Evolutionary conservation across 2,888 invertebrate species (phyloP), one percentile per base, ranked within the genome.

Genomic region (Sussaba pulchella): DNA sequence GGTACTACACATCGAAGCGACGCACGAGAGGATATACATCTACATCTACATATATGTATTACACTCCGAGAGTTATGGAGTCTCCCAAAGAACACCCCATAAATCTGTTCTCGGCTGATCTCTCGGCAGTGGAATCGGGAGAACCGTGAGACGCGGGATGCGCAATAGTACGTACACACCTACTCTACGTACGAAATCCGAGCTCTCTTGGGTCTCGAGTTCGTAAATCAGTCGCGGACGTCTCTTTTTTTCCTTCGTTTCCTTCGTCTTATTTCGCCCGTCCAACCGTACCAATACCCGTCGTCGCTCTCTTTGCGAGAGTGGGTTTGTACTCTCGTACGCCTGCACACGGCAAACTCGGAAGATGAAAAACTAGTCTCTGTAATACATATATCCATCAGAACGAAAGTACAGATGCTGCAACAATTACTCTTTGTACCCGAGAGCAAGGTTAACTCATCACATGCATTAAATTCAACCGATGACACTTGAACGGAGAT

Each of bases 181-280:
- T 41, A 41, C 47, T 73, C 73, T 63, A 43, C 74, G 75, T 71
- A 78, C 75, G 78, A 82, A 82, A 82, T 82, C 75, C 61, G 69
- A 59, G 72, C 61, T 24, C 45, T 21, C 36, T 52, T 64, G 70
- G 79, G 78, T 70, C 85, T 87, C 87, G 88, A 87, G 88, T 88
- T 86, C 88, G 89, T 90, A 90, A 91, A 91, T 90, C 91, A 91
- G 87, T 82, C 84, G 82, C 85, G 86, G 86, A 87, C 87, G 54
- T 41, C 83, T n/a, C n/a, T n/a, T n/a, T n/a, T n/a, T n/a, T n/a
- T n/a, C n/a, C n/a, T n/a, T n/a, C 86, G 86, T 87, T 87, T 88
- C 86, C 87, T 83, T 84, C 84, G 86, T 86, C 87, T 85, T 85
- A 86, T 88, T 87, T 87, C 84, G 82, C 83, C 24, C 19, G 67